phyloP scores from a whole-genome alignment of 2,113 vertebrate species.

The Perca fluviatilis region DNA sequence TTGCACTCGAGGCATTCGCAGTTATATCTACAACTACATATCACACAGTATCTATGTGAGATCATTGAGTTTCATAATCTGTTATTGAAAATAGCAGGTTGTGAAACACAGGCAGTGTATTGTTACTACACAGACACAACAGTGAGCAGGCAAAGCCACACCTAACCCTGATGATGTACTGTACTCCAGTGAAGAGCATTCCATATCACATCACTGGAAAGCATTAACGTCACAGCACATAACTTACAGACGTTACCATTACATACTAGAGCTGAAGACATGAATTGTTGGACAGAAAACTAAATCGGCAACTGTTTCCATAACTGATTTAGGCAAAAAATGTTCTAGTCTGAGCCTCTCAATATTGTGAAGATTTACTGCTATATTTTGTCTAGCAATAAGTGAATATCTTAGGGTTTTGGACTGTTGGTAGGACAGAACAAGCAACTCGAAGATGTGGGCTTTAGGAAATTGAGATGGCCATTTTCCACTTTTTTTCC shows the following conservation, averaged over 20 bases:
- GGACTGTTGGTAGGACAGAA: background rate
- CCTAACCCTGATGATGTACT: constrained; percentile 11
- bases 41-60: constrained; percentile 27
- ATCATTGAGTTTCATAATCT: constrained; percentile 43
- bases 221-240: constrained; percentile 17
- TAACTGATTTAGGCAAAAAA: background rate
- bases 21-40: background rate
- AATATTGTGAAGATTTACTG: background rate
- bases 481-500: background rate
- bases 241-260: background rate
- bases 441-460: background rate
- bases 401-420: background rate
- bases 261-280: background rate
- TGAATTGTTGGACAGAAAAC: background rate
- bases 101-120: constrained; percentile 45
- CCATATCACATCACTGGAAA: constrained; percentile 43
- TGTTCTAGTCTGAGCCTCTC: background rate
- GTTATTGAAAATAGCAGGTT: constrained; percentile 47
- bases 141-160: constrained; percentile 15
- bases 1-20: background rate
- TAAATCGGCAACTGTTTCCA: background rate
- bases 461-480: background rate
- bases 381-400: background rate
- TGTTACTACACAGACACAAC: constrained; percentile 27
- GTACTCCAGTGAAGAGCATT: constrained; percentile 1